Evolutionary conservation across 2,113 vertebrate species (phyloP).

Genomic region (Cathartes aura): DNA sequence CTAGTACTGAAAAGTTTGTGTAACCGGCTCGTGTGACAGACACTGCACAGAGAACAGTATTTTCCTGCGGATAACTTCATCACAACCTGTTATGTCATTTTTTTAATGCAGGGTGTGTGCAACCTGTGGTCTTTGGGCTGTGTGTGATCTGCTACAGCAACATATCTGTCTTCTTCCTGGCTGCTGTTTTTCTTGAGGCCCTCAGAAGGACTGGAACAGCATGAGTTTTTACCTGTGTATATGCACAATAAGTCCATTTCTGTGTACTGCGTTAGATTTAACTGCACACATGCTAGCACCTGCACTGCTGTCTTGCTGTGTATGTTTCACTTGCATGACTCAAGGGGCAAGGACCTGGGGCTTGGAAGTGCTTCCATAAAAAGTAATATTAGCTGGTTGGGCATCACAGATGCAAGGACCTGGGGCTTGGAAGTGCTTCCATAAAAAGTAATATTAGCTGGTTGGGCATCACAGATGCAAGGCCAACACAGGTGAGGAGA

Average conservation of each 20-base stretch:
- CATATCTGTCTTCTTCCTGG: background rate
- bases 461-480: background rate
- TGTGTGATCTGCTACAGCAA: background rate
- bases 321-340: background rate
- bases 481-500: background rate
- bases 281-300: rapidly evolving
- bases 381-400: background rate
- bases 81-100: rapidly evolving
- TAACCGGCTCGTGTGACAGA: background rate
- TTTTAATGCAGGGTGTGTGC: background rate
- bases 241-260: background rate
- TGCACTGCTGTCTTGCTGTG: background rate
- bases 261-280: background rate
- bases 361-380: background rate
- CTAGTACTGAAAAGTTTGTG: background rate
- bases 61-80: background rate
- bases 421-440: background rate
- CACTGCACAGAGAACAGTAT: background rate
- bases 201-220: background rate
- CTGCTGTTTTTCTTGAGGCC: background rate
- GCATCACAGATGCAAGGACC: background rate
- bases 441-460: background rate
- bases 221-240: background rate
- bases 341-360: background rate
- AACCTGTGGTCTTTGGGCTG: background rate